Evolutionary conservation across 2,888 invertebrate species (phyloP), one percentile per base, ranked within the genome.

Genomic region (Geotrupes spiniger): DNA sequence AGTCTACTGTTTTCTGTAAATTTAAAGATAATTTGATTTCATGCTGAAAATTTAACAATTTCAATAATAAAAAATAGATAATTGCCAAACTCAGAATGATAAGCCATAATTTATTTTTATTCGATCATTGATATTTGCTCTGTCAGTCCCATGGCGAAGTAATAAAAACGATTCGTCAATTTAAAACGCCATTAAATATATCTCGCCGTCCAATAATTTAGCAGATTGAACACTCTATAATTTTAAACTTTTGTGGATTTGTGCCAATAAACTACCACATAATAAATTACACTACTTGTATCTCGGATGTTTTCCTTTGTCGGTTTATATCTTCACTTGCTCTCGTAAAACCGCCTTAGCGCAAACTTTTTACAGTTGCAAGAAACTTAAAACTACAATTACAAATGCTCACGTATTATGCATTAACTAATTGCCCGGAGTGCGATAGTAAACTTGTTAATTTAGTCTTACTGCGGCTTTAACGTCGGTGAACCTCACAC

Each of bases 241-340:
- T 45, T 45, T 45, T 42, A 45, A 49, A 49, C 44, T 45, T 49
- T 49, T 29, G 42, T 49, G 45, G 45, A 45, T 41, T 45, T 16
- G 31, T 29, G 49, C 49, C 49, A 49, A 49, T 49, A 49, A 44
- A 44, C 29, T 40, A 41, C 45, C 41, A 41, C 37, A 33, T 41
- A 40, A 49, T 49, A 49, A 49, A 49, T 49, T 49, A 49, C 49
- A 21, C 38, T 37, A 15, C 44, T 44, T 28, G 39, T 40, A 46
- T 39, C 36, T 26, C 14, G 26, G 31, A 33, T 40, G 46, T 46
- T 33, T 39, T 40, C 46, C 31, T 46, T 31, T 33, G 26, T 40
- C 25, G 46, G 46, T 40, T 46, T 46, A 38, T 40, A 38, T 45
- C 38, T 38, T 38, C 12, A 15, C 36, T 16, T 15, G 33, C 25